These are phyloP conservation scores for Fragum sueziense DNA, from an alignment of 2,888 invertebrate species.

Conservation along the genomic window DNA sequence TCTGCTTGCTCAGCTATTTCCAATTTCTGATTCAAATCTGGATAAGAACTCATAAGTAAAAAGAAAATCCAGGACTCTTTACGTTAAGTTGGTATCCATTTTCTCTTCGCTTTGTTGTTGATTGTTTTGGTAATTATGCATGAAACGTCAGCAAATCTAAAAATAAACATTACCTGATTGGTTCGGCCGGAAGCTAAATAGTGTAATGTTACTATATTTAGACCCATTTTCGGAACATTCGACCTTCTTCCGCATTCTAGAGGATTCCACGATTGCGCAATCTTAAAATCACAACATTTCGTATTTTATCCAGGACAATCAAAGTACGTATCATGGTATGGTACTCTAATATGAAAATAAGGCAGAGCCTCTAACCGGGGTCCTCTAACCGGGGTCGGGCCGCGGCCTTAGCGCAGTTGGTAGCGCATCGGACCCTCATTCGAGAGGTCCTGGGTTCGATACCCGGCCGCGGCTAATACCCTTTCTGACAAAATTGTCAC, in stretches of 20 bases:
- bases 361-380: too few species aligned
- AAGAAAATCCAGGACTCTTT: neutral
- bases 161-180: constrained; percentile 19
- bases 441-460: too few species aligned
- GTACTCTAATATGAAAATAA: too few species aligned
- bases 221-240: neutral
- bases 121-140: constrained; percentile 57
- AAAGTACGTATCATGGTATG: too few species aligned
- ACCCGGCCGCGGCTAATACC: neutral
- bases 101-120: constrained; percentile 34
- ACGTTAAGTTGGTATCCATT: constrained; percentile 2
- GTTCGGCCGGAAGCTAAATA: neutral
- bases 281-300: constrained; percentile 17
- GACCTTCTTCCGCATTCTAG: constrained; percentile 21
- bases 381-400: too few species aligned
- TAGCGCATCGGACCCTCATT: too few species aligned
- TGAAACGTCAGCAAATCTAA: constrained; percentile 30
- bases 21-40: constrained; percentile 35
- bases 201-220: constrained; percentile 8
- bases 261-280: constrained; percentile 48
- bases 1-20: constrained; percentile 43
- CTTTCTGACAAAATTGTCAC: neutral
- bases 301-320: constrained; percentile 9
- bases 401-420: too few species aligned
- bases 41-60: constrained; percentile 52